Conservation (phyloP, 2,888 invertebrate species). For the Arctia plantaginis region DNA sequence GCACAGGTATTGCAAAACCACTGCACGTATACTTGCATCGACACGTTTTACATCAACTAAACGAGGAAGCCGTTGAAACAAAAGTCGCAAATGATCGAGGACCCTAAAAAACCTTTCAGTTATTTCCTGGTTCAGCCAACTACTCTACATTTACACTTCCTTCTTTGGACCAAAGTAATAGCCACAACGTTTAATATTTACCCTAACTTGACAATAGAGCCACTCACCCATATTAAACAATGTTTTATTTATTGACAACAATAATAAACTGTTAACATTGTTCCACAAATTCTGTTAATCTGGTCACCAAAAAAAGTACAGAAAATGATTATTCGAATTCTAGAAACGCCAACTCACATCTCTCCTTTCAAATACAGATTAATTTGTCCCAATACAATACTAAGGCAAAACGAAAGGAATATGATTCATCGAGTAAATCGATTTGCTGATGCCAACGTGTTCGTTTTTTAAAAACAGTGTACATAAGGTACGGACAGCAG, state of each 20-base stretch:
- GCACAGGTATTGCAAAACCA: slow-evolving; percentile 35
- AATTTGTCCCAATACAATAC: slow-evolving; percentile 43
- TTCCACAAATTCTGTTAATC: background rate
- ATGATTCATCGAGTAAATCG: slow-evolving; percentile 75
- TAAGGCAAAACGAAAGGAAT: slow-evolving; percentile 54
- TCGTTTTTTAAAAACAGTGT: slow-evolving; percentile 68
- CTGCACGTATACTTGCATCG: slow-evolving; percentile 54
- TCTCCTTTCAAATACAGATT: slow-evolving; percentile 38
- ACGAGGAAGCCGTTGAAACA: slow-evolving; percentile 61
- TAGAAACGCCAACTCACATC: background rate
- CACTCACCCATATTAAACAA: slow-evolving; percentile 55
- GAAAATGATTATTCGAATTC: background rate
- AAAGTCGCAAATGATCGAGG: slow-evolving; percentile 65
- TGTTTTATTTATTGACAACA: slow-evolving; percentile 66
- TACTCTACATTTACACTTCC: slow-evolving; percentile 76
- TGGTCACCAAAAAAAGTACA: background rate
- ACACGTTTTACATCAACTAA: slow-evolving; percentile 57
- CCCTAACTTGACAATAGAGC: slow-evolving; percentile 67
- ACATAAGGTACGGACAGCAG: slow-evolving; percentile 68
- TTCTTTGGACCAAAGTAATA: slow-evolving; percentile 67
- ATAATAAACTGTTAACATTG: slow-evolving; percentile 21
- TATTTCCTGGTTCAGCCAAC: slow-evolving; percentile 69
- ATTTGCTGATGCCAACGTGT: slow-evolving; percentile 69
- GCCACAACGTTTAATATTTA: slow-evolving; percentile 71
- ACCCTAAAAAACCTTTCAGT: slow-evolving; percentile 66